Percentiles rank a stretch among this genome's conserved stretches.
Conservation (phyloP, 2,113 vertebrate genomes). For the Ranitomeya imitator region DNA sequence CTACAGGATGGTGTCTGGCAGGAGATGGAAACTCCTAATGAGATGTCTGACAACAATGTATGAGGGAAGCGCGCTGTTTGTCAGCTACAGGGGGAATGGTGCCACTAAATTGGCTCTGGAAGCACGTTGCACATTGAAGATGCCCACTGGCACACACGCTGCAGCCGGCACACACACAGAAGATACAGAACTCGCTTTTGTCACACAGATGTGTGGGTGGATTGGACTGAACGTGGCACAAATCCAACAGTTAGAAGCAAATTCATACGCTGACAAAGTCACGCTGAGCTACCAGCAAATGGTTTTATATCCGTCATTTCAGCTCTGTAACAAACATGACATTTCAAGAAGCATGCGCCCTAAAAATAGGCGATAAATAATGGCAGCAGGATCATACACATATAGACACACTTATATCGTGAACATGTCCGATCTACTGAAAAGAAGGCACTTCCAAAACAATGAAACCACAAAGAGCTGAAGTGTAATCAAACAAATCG, state of each 20-base stretch:
- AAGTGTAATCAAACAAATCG: too few relatives aligned
- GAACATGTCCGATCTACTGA: too few relatives aligned
- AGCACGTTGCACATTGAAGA: background rate
- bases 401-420: background rate
- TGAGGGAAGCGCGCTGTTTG: background rate
- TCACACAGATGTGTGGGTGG: conserved; percentile 41
- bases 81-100: background rate
- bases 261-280: conserved; percentile 32
- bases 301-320: conserved; percentile 29
- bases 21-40: conserved; percentile 26
- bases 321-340: conserved; percentile 16
- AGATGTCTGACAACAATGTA: background rate
- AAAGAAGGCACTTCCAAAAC: too few relatives aligned
- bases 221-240: background rate
- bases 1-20: background rate
- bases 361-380: background rate
- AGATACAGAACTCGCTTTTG: conserved; percentile 8
- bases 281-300: conserved; percentile 24
- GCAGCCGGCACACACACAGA: background rate
- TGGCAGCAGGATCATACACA: background rate
- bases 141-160: background rate
- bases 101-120: background rate
- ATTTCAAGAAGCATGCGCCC: background rate
- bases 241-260: conserved; percentile 8
- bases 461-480: too few relatives aligned